Evolutionary conservation across 2,113 vertebrate species (phyloP), one percentile per base, ranked within the genome.

Genomic region (Sardina pilchardus): DNA sequence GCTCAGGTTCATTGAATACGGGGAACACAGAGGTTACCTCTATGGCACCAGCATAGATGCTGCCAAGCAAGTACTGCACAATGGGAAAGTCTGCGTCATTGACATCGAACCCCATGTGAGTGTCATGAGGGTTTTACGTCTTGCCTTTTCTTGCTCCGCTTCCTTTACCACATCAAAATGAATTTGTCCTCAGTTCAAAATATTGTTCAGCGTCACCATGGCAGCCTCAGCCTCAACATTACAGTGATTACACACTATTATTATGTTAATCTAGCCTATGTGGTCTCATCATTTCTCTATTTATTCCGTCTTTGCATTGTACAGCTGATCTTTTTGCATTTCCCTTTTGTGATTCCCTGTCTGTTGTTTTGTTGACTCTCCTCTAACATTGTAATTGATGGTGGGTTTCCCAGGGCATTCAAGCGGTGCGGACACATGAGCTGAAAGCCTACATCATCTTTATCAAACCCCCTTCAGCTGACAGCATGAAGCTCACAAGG

Each of bases 11-110:
- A 90, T 99, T 84, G 97, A 99, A 89, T 96, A 96, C 5, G 97
- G 98, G 0, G 96, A 98, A 82, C 95, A 97, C 92, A 99, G 94
- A 91, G 96, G 97, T 30, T 94, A 96, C 85, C 86, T 97, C 19
- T 99, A 99, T n/a, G 98, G 98, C 63, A 99, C 97, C 81, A 98
- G 96, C 85, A 87, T 95, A 17, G 96, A 97, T 34, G 94, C 97
- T 24, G 96, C 96, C 21, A 95, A 89, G 85, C 89, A 94, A 0
- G 95, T 99, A 83, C 94, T 99, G 0, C 92, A 94, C 82, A 93
- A 93, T 85, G 96, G 97, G 4, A 97, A 96, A 93, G 95, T 97
- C 90, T 99, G 98, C 82, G 86, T 99, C 81, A 89, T 99, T 45
- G 98, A 99, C 93, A 95, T 99, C 43, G 97, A 98, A 84, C 96